Evolutionary conservation across 2,113 vertebrate species (phyloP).

Genomic region (Enhydra lutris): DNA sequence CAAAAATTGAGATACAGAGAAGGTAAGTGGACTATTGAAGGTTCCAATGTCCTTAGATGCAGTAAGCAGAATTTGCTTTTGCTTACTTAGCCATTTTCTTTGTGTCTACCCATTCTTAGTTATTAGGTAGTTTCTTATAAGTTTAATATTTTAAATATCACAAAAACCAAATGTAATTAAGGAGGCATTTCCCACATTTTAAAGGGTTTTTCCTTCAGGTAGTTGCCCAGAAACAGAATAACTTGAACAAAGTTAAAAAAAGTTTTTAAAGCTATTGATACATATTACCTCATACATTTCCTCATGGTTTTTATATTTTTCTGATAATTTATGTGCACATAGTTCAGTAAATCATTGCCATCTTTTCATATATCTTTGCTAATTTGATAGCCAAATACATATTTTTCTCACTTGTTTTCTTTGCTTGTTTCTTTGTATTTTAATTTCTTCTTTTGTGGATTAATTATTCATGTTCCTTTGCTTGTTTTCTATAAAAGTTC

Average conservation of each 20-base stretch:
- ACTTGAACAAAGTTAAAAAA: neutral
- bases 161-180: neutral
- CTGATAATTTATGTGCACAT: neutral
- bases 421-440: slow-evolving; percentile 14
- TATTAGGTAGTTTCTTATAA: neutral
- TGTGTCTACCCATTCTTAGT: neutral
- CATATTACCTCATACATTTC: neutral
- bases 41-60: neutral
- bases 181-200: neutral
- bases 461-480: neutral
- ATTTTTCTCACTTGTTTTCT: neutral
- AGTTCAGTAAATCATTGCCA: neutral
- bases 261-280: neutral
- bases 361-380: neutral
- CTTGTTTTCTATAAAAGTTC: slow-evolving; percentile 28
- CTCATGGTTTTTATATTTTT: slow-evolving; percentile 20
- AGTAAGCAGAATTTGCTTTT: neutral
- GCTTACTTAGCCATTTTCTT: neutral
- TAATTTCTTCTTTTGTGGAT: neutral
- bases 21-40: neutral
- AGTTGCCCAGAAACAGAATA: neutral
- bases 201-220: neutral
- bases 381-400: neutral
- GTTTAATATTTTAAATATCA: neutral
- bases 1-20: neutral